Conservation (phyloP, 1,140 invertebrate species). For the Trichogramma pretiosum region DNA sequence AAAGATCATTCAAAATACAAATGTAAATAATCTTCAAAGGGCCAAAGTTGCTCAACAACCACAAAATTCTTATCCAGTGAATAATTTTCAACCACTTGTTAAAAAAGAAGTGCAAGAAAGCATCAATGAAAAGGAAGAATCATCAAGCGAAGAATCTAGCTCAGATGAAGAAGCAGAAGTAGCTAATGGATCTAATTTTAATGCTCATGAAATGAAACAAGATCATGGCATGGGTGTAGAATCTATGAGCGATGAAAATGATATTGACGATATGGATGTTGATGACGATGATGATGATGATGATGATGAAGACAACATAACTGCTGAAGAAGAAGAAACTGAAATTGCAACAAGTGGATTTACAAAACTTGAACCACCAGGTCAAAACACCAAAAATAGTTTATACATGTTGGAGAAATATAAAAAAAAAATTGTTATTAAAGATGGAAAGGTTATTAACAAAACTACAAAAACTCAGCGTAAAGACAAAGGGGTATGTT, state of each 20-base stretch:
- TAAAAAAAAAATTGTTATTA: slow-evolving; percentile 66
- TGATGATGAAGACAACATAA: slow-evolving; percentile 28
- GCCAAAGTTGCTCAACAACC: no score
- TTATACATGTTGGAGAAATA: slow-evolving; percentile 72
- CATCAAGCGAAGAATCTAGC: slow-evolving; percentile 43
- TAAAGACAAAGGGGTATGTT: slow-evolving; percentile 65
- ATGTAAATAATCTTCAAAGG: no score
- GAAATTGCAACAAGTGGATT: slow-evolving; percentile 35
- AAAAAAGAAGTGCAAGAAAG: no score
- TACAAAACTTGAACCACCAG: slow-evolving; percentile 47
- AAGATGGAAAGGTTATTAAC: slow-evolving; percentile 59
- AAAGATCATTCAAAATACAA: no score
- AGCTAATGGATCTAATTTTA: slow-evolving; percentile 29
- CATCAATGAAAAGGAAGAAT: slow-evolving; percentile 30
- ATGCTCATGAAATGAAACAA: not conserved
- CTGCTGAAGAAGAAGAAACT: not conserved
- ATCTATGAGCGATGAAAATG: slow-evolving; percentile 49
- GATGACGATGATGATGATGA: slow-evolving; percentile 33
- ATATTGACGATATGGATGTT: slow-evolving; percentile 41
- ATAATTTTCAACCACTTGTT: slow-evolving; percentile 21
- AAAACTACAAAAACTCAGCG: slow-evolving; percentile 55
- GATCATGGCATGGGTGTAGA: no score
- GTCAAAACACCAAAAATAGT: slow-evolving; percentile 42
- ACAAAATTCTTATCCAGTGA: no score
- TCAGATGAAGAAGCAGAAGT: slow-evolving; percentile 52